These are phyloP conservation scores for Prionailurus bengalensis DNA, from an alignment of 2,113 vertebrate genomes.

Conservation along the genomic window DNA sequence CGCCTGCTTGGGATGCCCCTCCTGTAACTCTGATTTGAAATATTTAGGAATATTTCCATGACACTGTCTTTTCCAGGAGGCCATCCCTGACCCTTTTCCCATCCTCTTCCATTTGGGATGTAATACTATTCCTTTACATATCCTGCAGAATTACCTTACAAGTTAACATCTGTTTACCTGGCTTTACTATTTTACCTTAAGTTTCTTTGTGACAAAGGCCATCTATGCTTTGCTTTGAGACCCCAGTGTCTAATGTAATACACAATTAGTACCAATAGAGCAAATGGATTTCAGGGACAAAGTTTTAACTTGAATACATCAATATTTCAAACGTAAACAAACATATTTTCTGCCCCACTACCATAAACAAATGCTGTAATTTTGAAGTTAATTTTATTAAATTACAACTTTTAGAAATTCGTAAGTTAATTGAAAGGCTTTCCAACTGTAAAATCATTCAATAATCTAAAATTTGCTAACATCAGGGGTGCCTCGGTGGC, in stretches of 20 bases:
- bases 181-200: not conserved
- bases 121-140: not conserved
- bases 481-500: not conserved
- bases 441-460: not conserved
- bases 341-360: not conserved
- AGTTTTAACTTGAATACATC: not conserved
- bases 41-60: not conserved
- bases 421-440: not conserved
- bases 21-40: not conserved
- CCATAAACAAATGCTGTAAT: not conserved
- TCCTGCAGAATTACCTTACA: not conserved
- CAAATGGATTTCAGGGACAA: not conserved
- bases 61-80: not conserved
- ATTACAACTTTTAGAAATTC: not conserved
- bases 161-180: not conserved
- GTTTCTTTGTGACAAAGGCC: not conserved
- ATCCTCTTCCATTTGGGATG: not conserved
- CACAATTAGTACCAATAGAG: not conserved
- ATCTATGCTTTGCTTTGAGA: not conserved
- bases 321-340: slow-evolving; percentile 25
- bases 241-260: not conserved
- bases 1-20: not conserved
- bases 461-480: not conserved
- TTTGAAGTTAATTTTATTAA: not conserved
- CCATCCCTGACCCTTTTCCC: not conserved